Percentiles rank a stretch among this genome's conserved stretches.
phyloP scores from a whole-genome alignment of 2,888 invertebrate genomes.

The Pseudoips prasinana region DNA sequence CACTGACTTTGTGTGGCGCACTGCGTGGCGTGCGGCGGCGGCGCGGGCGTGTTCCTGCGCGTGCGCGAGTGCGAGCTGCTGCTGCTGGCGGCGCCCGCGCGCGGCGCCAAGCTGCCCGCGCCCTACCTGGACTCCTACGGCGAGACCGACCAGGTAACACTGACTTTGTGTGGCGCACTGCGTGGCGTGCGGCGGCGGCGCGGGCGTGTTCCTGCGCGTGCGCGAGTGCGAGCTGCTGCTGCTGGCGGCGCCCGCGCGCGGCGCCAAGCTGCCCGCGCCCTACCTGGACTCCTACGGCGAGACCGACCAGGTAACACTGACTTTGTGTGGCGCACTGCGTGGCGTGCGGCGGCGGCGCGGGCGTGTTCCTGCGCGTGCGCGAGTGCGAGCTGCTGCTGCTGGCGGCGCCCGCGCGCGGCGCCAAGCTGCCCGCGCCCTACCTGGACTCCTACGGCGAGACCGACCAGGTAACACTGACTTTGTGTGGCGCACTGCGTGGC shows the following conservation, averaged over 20 bases:
- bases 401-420: slow-evolving; percentile 89
- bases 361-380: slow-evolving; percentile 93
- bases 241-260: slow-evolving; percentile 87
- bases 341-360: slow-evolving; percentile 63
- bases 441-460: slow-evolving; percentile 97
- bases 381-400: slow-evolving; percentile 95
- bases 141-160: slow-evolving; percentile 86
- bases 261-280: slow-evolving; percentile 92
- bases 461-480: slow-evolving; percentile 28
- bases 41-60: slow-evolving; percentile 89
- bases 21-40: too few species aligned
- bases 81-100: slow-evolving; percentile 88
- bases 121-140: slow-evolving; percentile 91
- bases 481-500: neutral
- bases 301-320: slow-evolving; percentile 59
- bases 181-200: neutral
- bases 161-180: neutral
- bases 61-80: slow-evolving; percentile 94
- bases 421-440: slow-evolving; percentile 94
- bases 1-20: neutral
- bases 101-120: slow-evolving; percentile 91
- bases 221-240: slow-evolving; percentile 91
- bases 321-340: neutral
- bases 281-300: slow-evolving; percentile 94
- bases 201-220: slow-evolving; percentile 65